Base-by-base conservation (phyloP, 2,888 invertebrate species). In the Polyommatus icarus region DNA sequence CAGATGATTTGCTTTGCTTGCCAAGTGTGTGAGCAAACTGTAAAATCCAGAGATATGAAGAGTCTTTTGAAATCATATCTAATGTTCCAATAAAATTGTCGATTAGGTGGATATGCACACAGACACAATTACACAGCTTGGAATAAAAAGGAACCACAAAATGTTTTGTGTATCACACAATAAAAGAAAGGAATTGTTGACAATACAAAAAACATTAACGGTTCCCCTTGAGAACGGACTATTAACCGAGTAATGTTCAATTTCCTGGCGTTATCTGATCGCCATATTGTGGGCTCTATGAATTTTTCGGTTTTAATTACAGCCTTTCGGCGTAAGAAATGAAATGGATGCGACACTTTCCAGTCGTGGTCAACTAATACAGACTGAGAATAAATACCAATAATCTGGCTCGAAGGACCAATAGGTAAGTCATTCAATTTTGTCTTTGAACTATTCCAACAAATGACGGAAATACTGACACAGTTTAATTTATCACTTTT, bases 281-380 rank as follows among this genome's bases (percentile, higher is more conserved):
- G 50, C 71, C 54, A 57, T 57, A 32, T 57, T 72, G 36, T 77
- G 72, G 71, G 57, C 77, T 75, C 72, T 72, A 77, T 72, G 77
- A 72, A 72, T 77, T 77, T 77, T 79, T 79, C 77, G 76, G 77
- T 78, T 79, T 80, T 79, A 80, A 79, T 80, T 80, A 80, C 79
- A 72, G 40, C 20, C 59, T 59, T 29, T 15, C 8, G 40, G 76
- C 32, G 46, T 54, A 75, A 50, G 67, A 40, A 76, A 20, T 6
- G 40, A 20, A 24, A 57, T 75, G 77, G 77, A 77, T 71, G 8
- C 18, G 76, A 18, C 12, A 18, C 32, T n/a, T 3, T 50, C 12
- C 18, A 32, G 32, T 10, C 5, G 59, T 59, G n/a, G 18, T 18
- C 5, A 18, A 54, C 54, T 18, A 54, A 54, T 54, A 18, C 18